Evolutionary conservation across 2,797 vertebrate species (phyloP), one percentile per base, ranked within the genome.

Genomic region (Phoeniculus purpureus): DNA sequence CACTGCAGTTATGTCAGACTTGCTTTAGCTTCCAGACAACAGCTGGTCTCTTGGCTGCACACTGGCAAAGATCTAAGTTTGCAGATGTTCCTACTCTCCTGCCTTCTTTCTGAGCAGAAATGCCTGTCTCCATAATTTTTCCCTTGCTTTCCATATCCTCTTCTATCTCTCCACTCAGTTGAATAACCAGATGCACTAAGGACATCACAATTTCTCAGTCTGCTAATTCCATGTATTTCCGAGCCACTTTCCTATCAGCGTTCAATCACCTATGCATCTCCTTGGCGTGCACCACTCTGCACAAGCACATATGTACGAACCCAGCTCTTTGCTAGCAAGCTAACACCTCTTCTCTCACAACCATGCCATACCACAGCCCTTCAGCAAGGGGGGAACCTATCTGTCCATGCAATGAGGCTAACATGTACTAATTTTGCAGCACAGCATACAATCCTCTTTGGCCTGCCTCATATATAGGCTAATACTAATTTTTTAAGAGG

Each of bases 401-500:
- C 52, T 55, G 18, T 31, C 86, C 75, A 58, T 34, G 47, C 81
- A 94, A 81, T 7, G 64, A 91, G 87, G 92, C 76, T 82, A 94
- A 58, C 25, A 84, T 80, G 87, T 94, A 95, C 71, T 91, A 86
- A 81, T 73, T 89, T 82, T 70, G 62, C 78, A 61, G 61, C 66
- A 37, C 78, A 76, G n/a, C 6, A 47, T 51, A 88, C 89, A 94
- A 95, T 92, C 94, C 85, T 81, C 95, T 91, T 91, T 92, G 79
- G 68, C 51, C 65, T 86, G 68, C 77, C 54, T 92, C 84, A 71
- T 77, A 93, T 87, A 93, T 78, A 94, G 92, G 65, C 81, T 94
- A 94, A 87, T 86, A 56, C 92, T 92, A 94, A 90, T 93, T 89
- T 88, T 94, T 86, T 94, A 96, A 94, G 92, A 94, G 89, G 89